Evolutionary conservation across 2,113 vertebrate genomes (phyloP).

Genomic region (Notechis scutatus): DNA sequence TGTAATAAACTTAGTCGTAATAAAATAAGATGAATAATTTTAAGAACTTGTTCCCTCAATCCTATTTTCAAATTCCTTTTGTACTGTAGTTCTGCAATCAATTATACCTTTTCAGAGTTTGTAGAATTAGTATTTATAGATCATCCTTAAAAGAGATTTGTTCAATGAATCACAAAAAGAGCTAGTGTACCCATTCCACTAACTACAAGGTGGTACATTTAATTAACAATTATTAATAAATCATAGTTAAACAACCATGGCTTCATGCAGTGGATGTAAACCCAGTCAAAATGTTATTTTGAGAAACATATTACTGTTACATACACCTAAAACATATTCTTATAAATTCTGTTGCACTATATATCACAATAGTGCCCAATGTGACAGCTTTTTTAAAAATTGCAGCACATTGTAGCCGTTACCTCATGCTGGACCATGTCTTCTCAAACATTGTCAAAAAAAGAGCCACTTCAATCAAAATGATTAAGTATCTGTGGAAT

Average conservation of each 20-base stretch:
- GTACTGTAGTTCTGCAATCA: not conserved
- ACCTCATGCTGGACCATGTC: not conserved
- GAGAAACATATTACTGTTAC: not conserved
- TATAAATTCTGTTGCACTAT: not conserved
- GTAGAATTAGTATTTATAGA: not conserved
- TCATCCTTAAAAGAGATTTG: not conserved
- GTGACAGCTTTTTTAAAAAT: not conserved
- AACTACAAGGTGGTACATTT: not conserved
- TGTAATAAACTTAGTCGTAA: slow-evolving; percentile 2
- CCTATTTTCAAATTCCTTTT: not conserved
- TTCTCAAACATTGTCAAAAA: not conserved
- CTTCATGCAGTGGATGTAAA: not conserved
- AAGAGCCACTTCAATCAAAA: not conserved
- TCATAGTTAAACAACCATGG: not conserved
- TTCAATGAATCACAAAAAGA: not conserved
- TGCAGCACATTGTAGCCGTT: not conserved
- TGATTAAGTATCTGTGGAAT: not conserved
- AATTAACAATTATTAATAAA: not conserved
- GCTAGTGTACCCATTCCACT: not conserved
- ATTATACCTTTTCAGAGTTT: not conserved
- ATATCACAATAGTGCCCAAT: not conserved
- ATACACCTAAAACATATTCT: not conserved
- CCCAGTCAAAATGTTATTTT: not conserved
- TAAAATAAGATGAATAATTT: not conserved
- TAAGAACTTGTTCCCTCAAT: not conserved